phyloP scores from a whole-genome alignment of 2,113 vertebrate genomes.

The Nesogale talazaci region DNA sequence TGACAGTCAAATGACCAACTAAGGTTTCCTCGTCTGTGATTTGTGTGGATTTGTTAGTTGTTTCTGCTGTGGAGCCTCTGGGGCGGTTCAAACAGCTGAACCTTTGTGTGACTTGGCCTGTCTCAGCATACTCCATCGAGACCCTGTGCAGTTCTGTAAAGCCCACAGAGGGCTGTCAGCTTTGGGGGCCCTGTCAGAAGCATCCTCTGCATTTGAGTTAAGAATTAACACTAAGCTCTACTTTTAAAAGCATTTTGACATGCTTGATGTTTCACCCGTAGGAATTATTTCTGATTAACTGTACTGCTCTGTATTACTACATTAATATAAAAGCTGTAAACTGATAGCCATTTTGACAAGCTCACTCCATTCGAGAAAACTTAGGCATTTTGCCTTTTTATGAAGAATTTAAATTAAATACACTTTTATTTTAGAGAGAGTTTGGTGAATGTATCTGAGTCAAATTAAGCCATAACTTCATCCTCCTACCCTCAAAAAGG shows the following conservation, averaged over 20 bases:
- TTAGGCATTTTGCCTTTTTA: background rate
- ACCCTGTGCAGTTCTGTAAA: background rate
- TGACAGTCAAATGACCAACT: background rate
- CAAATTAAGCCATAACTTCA: background rate
- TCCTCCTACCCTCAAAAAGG: background rate
- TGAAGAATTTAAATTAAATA: conserved; percentile 14
- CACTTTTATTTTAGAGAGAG: background rate
- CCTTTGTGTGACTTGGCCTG: background rate
- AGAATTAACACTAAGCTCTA: background rate
- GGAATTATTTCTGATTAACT: background rate
- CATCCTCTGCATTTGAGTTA: background rate
- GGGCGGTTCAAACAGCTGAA: background rate
- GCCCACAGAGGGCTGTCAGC: background rate
- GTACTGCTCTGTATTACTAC: background rate
- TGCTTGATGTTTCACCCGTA: background rate
- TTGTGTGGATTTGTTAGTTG: too few species aligned
- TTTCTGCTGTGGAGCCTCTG: background rate
- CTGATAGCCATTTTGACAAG: conserved; percentile 22
- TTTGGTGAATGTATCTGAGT: background rate
- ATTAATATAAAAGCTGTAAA: conserved; percentile 1
- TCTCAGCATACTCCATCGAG: background rate
- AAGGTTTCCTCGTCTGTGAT: background rate
- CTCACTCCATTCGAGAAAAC: conserved; percentile 1
- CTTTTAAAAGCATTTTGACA: background rate
- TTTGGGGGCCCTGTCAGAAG: background rate